phyloP scores from a whole-genome alignment of 1,140 invertebrate species.

The Anthonomus grandis region DNA sequence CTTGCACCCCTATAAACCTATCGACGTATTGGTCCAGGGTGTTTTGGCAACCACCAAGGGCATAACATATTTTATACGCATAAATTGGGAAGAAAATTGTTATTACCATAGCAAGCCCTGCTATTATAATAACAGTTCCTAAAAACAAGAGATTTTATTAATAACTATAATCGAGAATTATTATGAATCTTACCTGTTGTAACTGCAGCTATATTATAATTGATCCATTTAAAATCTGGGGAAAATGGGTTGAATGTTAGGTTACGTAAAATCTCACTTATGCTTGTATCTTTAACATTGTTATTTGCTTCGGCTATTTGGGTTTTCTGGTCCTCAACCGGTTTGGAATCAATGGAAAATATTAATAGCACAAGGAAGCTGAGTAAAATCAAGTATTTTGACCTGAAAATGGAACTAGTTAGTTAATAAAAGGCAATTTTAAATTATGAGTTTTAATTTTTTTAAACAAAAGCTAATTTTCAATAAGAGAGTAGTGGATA shows the following conservation, averaged over 20 bases:
- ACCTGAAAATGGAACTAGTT: too few relatives aligned
- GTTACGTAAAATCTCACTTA: neutral
- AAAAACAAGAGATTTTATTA: neutral
- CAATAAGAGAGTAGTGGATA: too few relatives aligned
- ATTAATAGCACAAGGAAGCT: too few relatives aligned
- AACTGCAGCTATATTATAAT: constrained; percentile 10
- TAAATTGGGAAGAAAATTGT: constrained; percentile 32
- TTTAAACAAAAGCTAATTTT: too few relatives aligned
- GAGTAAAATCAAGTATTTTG: too few relatives aligned
- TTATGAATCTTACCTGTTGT: constrained; percentile 10
- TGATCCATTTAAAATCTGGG: constrained; percentile 11
- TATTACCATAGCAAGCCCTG: constrained; percentile 5
- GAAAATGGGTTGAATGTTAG: constrained; percentile 9
- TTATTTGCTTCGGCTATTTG: too few relatives aligned
- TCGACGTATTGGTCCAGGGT: constrained; percentile 35
- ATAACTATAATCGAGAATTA: neutral
- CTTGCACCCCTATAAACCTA: constrained; percentile 16
- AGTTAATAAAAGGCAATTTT: too few relatives aligned
- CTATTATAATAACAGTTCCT: neutral
- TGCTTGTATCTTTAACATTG: neutral
- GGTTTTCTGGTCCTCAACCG: too few relatives aligned
- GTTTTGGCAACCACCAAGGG: constrained; percentile 39
- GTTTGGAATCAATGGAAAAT: too few relatives aligned
- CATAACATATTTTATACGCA: constrained; percentile 40
- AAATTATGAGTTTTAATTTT: too few relatives aligned